A percentile compares a stretch with the other conserved stretches of the same genome.
phyloP scores from a whole-genome alignment of 2,113 vertebrate genomes.

The Dinomys branickii region DNA sequence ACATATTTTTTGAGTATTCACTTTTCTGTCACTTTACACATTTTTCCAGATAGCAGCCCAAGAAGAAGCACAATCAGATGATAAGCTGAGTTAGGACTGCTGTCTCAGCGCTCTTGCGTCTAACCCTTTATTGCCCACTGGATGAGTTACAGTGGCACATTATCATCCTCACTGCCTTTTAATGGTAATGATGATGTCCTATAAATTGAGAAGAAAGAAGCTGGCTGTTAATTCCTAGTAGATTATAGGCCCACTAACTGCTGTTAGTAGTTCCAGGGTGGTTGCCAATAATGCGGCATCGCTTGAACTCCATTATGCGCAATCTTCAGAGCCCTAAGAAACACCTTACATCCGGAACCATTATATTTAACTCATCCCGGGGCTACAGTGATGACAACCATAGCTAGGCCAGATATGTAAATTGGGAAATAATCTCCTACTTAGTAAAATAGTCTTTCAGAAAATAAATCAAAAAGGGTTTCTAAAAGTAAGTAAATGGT shows the following conservation, averaged over 20 bases:
- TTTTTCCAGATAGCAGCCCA: not conserved
- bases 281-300: conserved; percentile 54
- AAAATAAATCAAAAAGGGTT: conserved; percentile 54
- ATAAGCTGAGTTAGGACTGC: not conserved
- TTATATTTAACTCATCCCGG: conserved; percentile 62
- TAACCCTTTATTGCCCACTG: conserved; percentile 56
- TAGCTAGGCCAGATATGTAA: conserved; percentile 54
- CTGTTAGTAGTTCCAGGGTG: conserved; percentile 74
- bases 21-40: not conserved
- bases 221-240: conserved; percentile 63
- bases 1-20: not conserved
- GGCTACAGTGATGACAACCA: not conserved
- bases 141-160: conserved; percentile 46
- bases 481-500: conserved; percentile 45
- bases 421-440: conserved; percentile 52
- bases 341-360: conserved; percentile 49
- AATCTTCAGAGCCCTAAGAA: conserved; percentile 36
- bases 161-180: conserved; percentile 66
- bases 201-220: conserved; percentile 59
- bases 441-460: conserved; percentile 38
- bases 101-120: conserved; percentile 25
- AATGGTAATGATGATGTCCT: conserved; percentile 66
- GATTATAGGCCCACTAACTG: conserved; percentile 56
- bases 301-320: conserved; percentile 35
- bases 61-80: not conserved